phyloP scores from a whole-genome alignment of 1,140 invertebrate species.

The Helicoverpa zea region DNA sequence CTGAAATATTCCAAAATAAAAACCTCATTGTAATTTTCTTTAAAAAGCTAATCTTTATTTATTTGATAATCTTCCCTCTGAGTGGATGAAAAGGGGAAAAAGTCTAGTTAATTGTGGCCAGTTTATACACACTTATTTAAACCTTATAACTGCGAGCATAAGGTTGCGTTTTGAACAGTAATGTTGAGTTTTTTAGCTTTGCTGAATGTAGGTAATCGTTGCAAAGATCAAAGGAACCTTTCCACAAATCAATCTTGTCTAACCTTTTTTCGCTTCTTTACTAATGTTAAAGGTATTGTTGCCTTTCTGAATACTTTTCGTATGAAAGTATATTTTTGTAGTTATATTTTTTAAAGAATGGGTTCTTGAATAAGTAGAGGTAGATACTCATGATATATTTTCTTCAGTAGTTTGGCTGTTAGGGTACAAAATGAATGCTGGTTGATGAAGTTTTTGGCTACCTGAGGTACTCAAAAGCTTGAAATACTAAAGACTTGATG shows the following conservation, averaged over 20 bases:
- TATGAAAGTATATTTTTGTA: neutral
- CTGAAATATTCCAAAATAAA: slow-evolving; percentile 3
- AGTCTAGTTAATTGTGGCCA: slow-evolving; percentile 10
- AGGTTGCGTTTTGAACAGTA: neutral
- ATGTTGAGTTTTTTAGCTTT: slow-evolving; percentile 7
- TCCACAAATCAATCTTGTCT: slow-evolving; percentile 47
- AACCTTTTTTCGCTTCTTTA: slow-evolving; percentile 9
- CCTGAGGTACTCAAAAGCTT: too few species aligned
- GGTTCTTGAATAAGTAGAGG: too few species aligned
- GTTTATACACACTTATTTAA: neutral
- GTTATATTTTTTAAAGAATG: neutral
- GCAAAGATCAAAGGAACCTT: slow-evolving; percentile 35
- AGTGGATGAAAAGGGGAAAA: slow-evolving; percentile 32
- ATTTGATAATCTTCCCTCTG: slow-evolving; percentile 44
- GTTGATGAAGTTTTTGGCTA: too few species aligned
- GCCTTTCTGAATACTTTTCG: neutral
- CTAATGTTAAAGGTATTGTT: slow-evolving; percentile 9
- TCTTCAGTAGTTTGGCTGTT: too few species aligned
- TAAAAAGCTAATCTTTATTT: slow-evolving; percentile 48
- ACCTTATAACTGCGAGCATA: neutral
- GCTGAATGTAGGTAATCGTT: slow-evolving; percentile 37
- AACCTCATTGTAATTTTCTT: slow-evolving; percentile 12
- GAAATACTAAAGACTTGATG: too few species aligned
- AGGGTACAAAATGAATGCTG: too few species aligned
- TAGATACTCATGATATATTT: too few species aligned